Percentiles rank a stretch among this genome's conserved stretches.
Conservation (phyloP, 2,113 vertebrate species). For the Proterorhinus semilunaris region DNA sequence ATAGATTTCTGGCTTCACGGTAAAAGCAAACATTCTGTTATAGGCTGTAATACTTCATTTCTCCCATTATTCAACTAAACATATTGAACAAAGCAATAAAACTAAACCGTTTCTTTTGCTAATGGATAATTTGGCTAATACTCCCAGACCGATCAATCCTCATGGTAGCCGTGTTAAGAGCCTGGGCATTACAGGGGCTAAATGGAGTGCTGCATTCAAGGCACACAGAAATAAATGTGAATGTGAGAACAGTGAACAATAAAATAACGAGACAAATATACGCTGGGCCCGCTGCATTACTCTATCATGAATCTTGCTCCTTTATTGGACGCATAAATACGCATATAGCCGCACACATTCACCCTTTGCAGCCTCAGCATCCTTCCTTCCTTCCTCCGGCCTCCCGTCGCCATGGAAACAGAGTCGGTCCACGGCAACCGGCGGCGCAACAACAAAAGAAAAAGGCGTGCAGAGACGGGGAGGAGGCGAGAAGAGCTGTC, state of each 20-base stretch:
- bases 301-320: conserved; percentile 51
- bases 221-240: conserved; percentile 2
- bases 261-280: conserved; percentile 1
- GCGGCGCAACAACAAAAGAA: conserved; percentile 52
- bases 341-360: conserved; percentile 14
- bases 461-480: conserved; percentile 25
- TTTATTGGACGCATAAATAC: conserved; percentile 17
- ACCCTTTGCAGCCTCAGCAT: conserved; percentile 28
- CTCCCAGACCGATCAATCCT: conserved; percentile 15
- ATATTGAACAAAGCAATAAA: not conserved
- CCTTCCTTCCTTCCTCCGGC: conserved; percentile 17
- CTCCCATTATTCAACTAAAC: not conserved
- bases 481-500: conserved; percentile 13
- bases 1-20: not conserved
- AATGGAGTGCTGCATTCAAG: not conserved
- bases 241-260: conserved; percentile 1
- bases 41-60: not conserved
- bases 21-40: not conserved
- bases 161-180: conserved; percentile 14
- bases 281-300: conserved; percentile 35
- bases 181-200: conserved; percentile 16
- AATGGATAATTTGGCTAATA: conserved; percentile 18
- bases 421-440: conserved; percentile 49
- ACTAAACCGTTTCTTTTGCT: not conserved
- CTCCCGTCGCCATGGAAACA: conserved; percentile 75